Conservation (phyloP, 2,888 invertebrate species). For the Tinea semifulvella region DNA sequence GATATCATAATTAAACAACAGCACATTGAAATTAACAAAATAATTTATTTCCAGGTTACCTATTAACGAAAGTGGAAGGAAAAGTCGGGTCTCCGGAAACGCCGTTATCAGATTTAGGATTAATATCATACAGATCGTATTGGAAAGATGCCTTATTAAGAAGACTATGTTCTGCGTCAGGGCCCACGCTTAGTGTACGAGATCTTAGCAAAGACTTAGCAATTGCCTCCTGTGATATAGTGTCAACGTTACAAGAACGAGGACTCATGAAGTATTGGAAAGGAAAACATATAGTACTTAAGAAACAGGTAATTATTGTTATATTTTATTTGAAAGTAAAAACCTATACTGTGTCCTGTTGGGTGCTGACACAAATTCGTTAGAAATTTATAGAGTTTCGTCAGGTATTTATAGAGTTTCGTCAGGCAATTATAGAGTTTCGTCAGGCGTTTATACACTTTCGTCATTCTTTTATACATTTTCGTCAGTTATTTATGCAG, state of each 20-base stretch:
- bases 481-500: no score
- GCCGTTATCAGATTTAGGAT: constrained; percentile 95
- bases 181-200: constrained; percentile 90
- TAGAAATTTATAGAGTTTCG: no score
- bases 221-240: constrained; percentile 96
- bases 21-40: background rate
- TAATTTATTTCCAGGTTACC: constrained; percentile 77
- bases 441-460: no score
- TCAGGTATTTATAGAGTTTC: no score
- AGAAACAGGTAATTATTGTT: constrained; percentile 77
- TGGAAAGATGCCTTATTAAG: constrained; percentile 97
- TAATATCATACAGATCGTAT: constrained; percentile 97
- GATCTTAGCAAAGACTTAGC: constrained; percentile 90
- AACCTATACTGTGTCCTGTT: no score
- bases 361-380: no score
- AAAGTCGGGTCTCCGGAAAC: constrained; percentile 99
- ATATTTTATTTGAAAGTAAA: background rate
- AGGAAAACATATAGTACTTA: constrained; percentile 95
- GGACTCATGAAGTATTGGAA: constrained; percentile 99
- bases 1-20: no score
- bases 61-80: constrained; percentile 93
- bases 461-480: no score
- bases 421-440: no score
- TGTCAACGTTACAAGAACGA: constrained; percentile 94
- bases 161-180: constrained; percentile 88